Percentiles rank a stretch among this genome's conserved stretches.
These are phyloP conservation scores for Sepioteuthis lessoniana DNA, from an alignment of 2,888 invertebrate species.

Conservation along the genomic window DNA sequence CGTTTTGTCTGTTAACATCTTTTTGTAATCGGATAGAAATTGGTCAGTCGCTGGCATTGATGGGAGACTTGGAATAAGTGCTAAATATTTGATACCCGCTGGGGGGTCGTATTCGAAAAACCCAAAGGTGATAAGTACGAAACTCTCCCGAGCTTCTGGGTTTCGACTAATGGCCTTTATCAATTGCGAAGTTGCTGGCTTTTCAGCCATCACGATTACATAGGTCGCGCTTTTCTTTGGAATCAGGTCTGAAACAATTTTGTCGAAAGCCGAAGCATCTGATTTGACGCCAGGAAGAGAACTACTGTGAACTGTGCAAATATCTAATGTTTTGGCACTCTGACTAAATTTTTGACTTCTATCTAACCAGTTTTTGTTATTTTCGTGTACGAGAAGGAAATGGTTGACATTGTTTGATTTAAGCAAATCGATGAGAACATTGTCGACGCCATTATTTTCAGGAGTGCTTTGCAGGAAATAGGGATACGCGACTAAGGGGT, in stretches of 20 bases:
- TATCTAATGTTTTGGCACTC: constrained; percentile 49
- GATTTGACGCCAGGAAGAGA: constrained; percentile 43
- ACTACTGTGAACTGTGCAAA: constrained; percentile 59
- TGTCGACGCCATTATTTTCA: constrained; percentile 58
- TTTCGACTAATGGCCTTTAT: constrained; percentile 49
- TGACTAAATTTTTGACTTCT: constrained; percentile 54
- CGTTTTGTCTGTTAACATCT: not conserved
- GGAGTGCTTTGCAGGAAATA: constrained; percentile 67
- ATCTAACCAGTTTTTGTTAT: constrained; percentile 50
- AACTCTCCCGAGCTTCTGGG: not conserved
- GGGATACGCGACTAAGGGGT: constrained; percentile 51
- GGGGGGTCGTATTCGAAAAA: not conserved
- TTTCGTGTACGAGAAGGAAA: constrained; percentile 59
- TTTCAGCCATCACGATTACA: constrained; percentile 58
- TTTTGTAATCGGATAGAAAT: constrained; percentile 52
- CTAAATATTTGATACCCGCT: constrained; percentile 48
- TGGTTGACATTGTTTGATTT: constrained; percentile 52
- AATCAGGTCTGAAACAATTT: constrained; percentile 51
- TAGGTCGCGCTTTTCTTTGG: constrained; percentile 51
- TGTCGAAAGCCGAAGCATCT: constrained; percentile 41
- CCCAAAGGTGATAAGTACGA: not conserved
- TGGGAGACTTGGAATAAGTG: constrained; percentile 48
- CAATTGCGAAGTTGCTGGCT: constrained; percentile 46
- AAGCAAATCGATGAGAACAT: constrained; percentile 64
- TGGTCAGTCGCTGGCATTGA: not conserved